A percentile compares a stretch with the other conserved stretches of the same genome.
phyloP scores from a whole-genome alignment of 2,888 invertebrate genomes.

The Protophormia terraenovae region DNA sequence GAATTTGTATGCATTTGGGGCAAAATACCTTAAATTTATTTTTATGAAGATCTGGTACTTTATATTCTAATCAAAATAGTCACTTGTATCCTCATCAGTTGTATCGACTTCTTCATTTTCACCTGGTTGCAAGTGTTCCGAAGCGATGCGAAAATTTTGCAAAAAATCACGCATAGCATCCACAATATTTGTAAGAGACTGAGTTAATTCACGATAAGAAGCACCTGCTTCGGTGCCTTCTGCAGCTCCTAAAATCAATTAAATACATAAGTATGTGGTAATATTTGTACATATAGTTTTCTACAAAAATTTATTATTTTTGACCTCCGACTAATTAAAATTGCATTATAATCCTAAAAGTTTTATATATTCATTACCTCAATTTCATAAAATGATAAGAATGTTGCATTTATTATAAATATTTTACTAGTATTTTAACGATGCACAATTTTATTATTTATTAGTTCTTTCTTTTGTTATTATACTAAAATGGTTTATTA shows the following conservation, averaged over 20 bases:
- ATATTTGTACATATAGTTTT: too few relatives aligned
- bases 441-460: too few relatives aligned
- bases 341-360: too few relatives aligned
- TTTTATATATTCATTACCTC: too few relatives aligned
- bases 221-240: constrained; percentile 79
- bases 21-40: constrained; percentile 4
- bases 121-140: constrained; percentile 82
- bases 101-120: constrained; percentile 81
- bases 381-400: too few relatives aligned
- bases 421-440: too few relatives aligned
- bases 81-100: constrained; percentile 82
- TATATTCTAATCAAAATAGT: constrained; percentile 80
- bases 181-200: constrained; percentile 86
- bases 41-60: neutral
- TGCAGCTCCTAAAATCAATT: constrained; percentile 67
- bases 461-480: too few relatives aligned
- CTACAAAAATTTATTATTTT: too few relatives aligned
- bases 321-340: too few relatives aligned
- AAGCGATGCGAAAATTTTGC: constrained; percentile 84
- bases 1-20: neutral
- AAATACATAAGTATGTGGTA: too few relatives aligned
- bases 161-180: constrained; percentile 89
- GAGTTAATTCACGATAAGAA: constrained; percentile 81
- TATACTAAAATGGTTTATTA: too few relatives aligned
- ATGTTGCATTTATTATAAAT: too few relatives aligned